A percentile compares a stretch with the other conserved stretches of the same genome.
These are phyloP conservation scores for Coenonympha arcania DNA, from an alignment of 2,888 invertebrate species.

Conservation along the genomic window DNA sequence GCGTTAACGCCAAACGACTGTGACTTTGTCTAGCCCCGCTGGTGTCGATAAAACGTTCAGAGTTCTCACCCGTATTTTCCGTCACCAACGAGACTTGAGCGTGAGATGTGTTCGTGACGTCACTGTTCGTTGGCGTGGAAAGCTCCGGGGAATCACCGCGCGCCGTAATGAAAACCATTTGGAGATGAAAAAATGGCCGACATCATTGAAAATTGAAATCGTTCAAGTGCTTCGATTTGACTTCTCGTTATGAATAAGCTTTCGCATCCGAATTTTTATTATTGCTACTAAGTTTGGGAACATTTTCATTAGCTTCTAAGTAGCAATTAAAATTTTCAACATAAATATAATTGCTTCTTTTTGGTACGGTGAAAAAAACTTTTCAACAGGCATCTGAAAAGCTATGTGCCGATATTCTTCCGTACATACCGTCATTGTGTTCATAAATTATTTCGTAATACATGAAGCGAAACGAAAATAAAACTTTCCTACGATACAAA, in stretches of 20 bases:
- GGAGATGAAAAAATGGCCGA: constrained; percentile 32
- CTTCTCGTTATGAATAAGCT: constrained; percentile 1
- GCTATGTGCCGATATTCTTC: too few relatives aligned
- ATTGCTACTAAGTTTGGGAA: not conserved
- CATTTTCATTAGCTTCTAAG: not conserved
- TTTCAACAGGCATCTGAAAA: too few relatives aligned
- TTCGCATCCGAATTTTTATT: not conserved
- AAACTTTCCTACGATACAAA: too few relatives aligned
- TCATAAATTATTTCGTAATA: too few relatives aligned
- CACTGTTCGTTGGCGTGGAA: constrained; percentile 37
- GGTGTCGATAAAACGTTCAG: too few relatives aligned
- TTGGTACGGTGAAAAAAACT: too few relatives aligned
- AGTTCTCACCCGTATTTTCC: constrained; percentile 30
- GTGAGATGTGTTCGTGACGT: constrained; percentile 31
- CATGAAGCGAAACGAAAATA: too few relatives aligned
- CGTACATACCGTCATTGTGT: too few relatives aligned
- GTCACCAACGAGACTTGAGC: constrained; percentile 26
- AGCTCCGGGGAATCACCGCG: constrained; percentile 41
- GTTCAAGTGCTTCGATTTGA: constrained; percentile 33
- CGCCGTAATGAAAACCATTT: constrained; percentile 41
- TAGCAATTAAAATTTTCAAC: not conserved
- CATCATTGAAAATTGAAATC: constrained; percentile 44
- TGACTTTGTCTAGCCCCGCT: too few relatives aligned
- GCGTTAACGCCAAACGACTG: too few relatives aligned
- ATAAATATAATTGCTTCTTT: too few relatives aligned